Evolutionary conservation across 2,797 vertebrate genomes (phyloP).

Genomic region (Pyrocephalus nanus): DNA sequence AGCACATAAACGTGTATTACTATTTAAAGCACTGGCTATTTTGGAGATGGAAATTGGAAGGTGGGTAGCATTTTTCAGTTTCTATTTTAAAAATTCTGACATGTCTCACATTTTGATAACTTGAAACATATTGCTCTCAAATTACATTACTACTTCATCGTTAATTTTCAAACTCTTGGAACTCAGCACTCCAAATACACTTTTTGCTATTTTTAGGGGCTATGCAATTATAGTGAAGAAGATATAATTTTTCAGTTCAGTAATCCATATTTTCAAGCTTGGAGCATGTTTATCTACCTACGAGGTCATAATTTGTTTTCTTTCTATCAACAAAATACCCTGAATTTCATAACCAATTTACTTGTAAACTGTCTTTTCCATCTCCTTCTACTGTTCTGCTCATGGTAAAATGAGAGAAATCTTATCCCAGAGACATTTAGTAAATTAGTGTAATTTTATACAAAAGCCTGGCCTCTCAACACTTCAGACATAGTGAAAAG

Average conservation of each 20-base stretch:
- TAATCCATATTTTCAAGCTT: constrained; percentile 31
- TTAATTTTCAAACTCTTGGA: constrained; percentile 25
- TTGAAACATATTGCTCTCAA: background rate
- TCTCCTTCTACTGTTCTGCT: background rate
- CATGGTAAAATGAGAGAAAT: background rate
- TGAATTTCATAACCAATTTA: constrained; percentile 14
- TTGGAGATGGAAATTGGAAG: background rate
- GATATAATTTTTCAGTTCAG: constrained; percentile 56
- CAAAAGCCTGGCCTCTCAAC: background rate
- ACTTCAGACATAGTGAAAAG: background rate
- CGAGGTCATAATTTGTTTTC: background rate
- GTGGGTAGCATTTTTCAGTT: background rate
- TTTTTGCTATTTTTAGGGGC: constrained; percentile 25
- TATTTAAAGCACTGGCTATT: background rate
- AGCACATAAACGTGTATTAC: background rate
- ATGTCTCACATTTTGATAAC: constrained; percentile 1
- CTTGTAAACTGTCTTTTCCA: background rate
- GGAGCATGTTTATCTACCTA: constrained; percentile 7
- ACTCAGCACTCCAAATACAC: background rate
- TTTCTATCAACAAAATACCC: background rate
- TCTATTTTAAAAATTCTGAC: constrained; percentile 12
- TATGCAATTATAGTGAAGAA: constrained; percentile 37
- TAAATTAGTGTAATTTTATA: background rate
- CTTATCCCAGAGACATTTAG: background rate
- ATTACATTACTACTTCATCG: background rate